Evolutionary conservation across 2,797 vertebrate species (phyloP), one percentile per base, ranked within the genome.

Genomic region (Falco naumanni): DNA sequence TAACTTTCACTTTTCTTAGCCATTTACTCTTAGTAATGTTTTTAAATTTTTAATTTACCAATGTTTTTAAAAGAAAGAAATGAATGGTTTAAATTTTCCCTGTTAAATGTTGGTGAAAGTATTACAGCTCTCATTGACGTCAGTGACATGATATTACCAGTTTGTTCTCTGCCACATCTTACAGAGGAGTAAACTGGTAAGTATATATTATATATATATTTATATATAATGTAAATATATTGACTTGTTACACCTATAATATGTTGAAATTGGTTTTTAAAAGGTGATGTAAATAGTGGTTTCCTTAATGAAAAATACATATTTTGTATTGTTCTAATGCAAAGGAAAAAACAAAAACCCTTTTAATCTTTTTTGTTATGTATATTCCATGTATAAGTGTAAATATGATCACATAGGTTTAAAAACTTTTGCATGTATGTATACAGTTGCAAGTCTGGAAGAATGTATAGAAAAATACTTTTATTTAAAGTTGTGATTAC

Each of bases 271-370:
- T 97, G 97, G 89, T 98, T 98, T 98, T 98, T 98, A 98, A 98
- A 98, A 98, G 97, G 96, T 98, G 96, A 98, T 99, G 99, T 99
- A 99, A 99, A 99, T 99, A 99, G 97, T 99, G 98, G 98, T 99
- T 99, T 99, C 98, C 98, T 98, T 99, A 98, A 99, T 98, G 98
- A 99, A 98, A 99, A 99, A 99, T 98, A 98, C 98, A 98, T 99
- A 99, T 99, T 99, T 99, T 99, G 99, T 99, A 99, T 99, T 98
- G 98, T 99, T 99, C 98, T 98, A 99, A 99, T 97, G 96, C 95
- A 98, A 97, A 98, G 98, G 98, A 98, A 99, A 98, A 98, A 98
- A 98, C 37, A 98, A 98, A 97, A 98, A 98, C 97, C 91, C 98
- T 99, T 99, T 99, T 99, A 99, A 99, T 99, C 98, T 98, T 93